Evolutionary conservation across 1,140 invertebrate genomes (phyloP).

Genomic region (Akabosia matsudoensis): DNA sequence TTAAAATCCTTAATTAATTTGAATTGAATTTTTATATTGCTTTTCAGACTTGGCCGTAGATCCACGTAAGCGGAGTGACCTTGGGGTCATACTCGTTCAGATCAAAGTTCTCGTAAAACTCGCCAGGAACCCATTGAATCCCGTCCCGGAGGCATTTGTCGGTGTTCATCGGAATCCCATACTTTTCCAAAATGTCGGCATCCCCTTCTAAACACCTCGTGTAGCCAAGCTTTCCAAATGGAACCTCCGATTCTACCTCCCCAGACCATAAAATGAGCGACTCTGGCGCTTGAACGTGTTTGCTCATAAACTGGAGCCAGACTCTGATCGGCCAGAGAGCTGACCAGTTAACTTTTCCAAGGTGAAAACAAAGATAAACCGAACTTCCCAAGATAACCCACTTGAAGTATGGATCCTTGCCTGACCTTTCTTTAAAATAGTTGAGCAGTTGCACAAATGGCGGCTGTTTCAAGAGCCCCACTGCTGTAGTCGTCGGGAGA

Average conservation of each 20-base stretch:
- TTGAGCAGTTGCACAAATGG: not conserved
- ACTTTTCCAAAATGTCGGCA: constrained; percentile 4
- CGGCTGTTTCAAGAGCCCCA: too few species aligned
- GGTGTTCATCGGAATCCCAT: not conserved
- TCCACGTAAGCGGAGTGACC: not conserved
- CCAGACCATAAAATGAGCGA: not conserved
- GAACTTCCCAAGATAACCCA: not conserved
- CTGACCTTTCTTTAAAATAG: not conserved
- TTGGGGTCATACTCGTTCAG: constrained; percentile 6
- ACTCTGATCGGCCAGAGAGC: not conserved
- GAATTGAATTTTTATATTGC: not conserved
- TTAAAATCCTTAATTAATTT: not conserved
- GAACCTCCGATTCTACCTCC: not conserved
- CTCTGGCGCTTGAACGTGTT: not conserved
- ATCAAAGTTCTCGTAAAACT: not conserved
- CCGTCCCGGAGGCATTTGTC: not conserved
- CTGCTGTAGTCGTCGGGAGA: too few species aligned
- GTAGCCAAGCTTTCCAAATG: not conserved
- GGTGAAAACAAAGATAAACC: not conserved
- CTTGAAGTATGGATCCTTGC: not conserved
- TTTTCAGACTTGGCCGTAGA: not conserved
- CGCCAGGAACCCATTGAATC: not conserved
- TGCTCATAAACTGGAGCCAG: not conserved
- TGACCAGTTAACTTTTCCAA: not conserved
- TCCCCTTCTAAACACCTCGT: not conserved